phyloP scores from a whole-genome alignment of 2,113 vertebrate genomes.

The Microcebus tavaratra region DNA sequence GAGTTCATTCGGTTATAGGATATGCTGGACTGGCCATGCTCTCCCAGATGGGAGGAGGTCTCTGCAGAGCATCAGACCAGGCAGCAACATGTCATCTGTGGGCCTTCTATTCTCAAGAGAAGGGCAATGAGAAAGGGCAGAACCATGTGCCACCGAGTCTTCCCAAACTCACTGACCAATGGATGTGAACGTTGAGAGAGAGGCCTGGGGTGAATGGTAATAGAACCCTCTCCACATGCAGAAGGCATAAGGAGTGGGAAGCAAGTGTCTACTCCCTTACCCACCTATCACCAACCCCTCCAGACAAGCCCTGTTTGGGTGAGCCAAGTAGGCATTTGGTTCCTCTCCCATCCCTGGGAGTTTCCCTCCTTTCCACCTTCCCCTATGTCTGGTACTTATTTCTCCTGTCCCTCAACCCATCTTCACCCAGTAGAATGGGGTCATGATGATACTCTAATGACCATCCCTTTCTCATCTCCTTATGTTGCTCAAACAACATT shows the following conservation, averaged over 20 bases:
- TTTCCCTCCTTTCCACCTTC: background rate
- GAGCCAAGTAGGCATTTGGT: background rate
- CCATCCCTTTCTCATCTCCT: background rate
- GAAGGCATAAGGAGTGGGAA: background rate
- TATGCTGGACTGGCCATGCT: background rate
- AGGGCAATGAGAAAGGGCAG: background rate
- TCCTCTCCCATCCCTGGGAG: background rate
- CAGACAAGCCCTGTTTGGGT: background rate
- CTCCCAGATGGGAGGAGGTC: background rate
- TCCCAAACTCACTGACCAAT: background rate
- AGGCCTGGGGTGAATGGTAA: background rate
- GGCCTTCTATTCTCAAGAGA: background rate
- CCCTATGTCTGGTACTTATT: background rate
- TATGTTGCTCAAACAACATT: background rate
- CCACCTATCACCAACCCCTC: too few relatives aligned
- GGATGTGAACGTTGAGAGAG: background rate
- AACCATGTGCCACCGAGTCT: background rate
- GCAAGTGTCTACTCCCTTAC: background rate
- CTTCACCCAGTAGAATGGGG: background rate
- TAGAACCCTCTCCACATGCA: background rate
- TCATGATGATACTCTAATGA: background rate
- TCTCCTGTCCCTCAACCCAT: background rate
- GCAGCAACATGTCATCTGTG: background rate
- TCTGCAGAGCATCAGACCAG: background rate
- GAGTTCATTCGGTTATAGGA: background rate